Conservation (phyloP, 1,140 invertebrate species). For the Trissolcus basalis region DNA sequence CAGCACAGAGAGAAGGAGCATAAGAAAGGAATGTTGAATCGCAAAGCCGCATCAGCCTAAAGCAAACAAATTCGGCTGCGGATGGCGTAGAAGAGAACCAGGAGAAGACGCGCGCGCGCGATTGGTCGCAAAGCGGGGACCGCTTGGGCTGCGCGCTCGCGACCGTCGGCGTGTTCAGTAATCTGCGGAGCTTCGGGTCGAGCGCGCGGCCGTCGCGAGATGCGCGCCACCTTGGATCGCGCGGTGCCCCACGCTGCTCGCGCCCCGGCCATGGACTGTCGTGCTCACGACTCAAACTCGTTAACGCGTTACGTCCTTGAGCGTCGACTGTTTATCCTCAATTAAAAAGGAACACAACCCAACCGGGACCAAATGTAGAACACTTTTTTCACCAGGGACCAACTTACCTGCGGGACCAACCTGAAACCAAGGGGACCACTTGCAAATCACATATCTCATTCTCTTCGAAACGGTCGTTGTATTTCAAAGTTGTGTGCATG, state of each 20-base stretch:
- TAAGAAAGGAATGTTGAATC: too few species aligned
- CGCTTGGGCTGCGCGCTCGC: slow-evolving; percentile 1
- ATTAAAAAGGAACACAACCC: too few species aligned
- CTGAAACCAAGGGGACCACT: background rate
- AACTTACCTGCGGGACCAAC: background rate
- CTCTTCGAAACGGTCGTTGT: background rate
- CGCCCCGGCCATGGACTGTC: slow-evolving; percentile 1
- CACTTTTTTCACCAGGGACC: background rate
- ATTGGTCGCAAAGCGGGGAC: slow-evolving; percentile 3
- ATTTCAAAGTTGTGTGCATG: background rate
- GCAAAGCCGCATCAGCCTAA: background rate
- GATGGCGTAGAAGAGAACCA: too few species aligned
- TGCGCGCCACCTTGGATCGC: slow-evolving; percentile 6
- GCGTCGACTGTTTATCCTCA: slow-evolving; percentile 6
- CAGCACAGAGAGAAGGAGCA: too few species aligned
- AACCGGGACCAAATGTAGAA: background rate
- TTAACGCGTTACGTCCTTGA: slow-evolving; percentile 15
- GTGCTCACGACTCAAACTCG: slow-evolving; percentile 4
- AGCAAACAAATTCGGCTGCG: background rate
- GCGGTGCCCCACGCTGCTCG: slow-evolving; percentile 11
- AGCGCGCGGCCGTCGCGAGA: slow-evolving; percentile 6
- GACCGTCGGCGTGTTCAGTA: slow-evolving; percentile 9
- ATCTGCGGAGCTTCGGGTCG: slow-evolving; percentile 17
- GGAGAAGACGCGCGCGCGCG: slow-evolving; percentile 1
- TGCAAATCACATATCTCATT: background rate